Evolutionary conservation across 37 sponge, comb jelly and placozoan species (phyloP).

Genomic region (Sycon ciliatum): DNA sequence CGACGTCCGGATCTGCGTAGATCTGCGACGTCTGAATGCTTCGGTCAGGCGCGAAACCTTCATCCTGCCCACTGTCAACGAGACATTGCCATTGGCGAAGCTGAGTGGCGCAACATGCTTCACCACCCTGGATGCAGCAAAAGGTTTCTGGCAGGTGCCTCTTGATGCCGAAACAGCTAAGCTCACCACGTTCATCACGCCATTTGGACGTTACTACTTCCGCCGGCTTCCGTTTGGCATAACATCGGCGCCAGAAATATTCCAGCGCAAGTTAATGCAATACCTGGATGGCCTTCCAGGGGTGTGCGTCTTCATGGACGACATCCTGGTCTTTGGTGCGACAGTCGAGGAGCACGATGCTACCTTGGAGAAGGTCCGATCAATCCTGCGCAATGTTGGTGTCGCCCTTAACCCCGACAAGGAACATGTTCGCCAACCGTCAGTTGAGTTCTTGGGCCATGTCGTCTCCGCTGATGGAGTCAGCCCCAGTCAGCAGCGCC

Average conservation of each 20-base stretch:
- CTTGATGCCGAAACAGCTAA: constrained; percentile 2
- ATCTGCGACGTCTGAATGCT: constrained; percentile 23
- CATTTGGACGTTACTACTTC: no score
- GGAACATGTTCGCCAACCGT: constrained; percentile 17
- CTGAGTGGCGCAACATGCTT: constrained; percentile 8
- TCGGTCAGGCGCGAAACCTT: constrained; percentile 22
- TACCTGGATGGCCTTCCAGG: constrained; percentile 26
- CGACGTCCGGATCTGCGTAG: constrained; percentile 26
- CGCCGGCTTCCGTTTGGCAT: no score
- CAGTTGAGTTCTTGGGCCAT: constrained; percentile 24
- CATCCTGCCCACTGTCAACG: constrained; percentile 23
- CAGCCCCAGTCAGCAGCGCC: constrained; percentile 13
- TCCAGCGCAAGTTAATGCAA: no score
- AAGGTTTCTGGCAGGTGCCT: constrained; percentile 19
- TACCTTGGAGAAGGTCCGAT: neutral
- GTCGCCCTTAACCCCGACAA: constrained; percentile 29
- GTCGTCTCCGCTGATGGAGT: constrained; percentile 21
- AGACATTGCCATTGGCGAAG: neutral
- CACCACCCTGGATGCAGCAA: constrained; percentile 17
- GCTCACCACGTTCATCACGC: constrained; percentile 30
- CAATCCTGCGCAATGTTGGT: neutral
- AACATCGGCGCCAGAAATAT: no score
- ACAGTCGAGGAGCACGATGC: constrained; percentile 26
- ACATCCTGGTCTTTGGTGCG: constrained; percentile 25
- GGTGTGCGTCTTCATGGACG: constrained; percentile 26